A percentile compares a stretch with the other conserved stretches of the same genome.
Evolutionary conservation across 2,113 vertebrate species (phyloP).

Genomic region (Thamnophis sirtalis): DNA sequence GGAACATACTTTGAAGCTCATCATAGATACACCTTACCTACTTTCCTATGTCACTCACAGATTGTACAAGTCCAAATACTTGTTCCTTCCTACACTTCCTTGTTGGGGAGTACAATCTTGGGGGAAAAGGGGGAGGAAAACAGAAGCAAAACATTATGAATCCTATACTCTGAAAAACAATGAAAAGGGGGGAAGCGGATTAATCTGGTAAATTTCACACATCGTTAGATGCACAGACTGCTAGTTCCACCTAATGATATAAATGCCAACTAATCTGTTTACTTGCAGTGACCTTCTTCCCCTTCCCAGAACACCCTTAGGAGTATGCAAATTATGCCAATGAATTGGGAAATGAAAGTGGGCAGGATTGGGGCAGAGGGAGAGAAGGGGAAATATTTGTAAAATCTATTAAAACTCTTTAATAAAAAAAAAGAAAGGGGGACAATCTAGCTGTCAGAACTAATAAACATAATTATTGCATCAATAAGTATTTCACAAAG

Average conservation of each 20-base stretch:
- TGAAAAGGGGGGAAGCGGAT: not conserved
- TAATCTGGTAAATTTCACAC: not conserved
- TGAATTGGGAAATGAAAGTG: not conserved
- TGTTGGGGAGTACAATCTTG: not conserved
- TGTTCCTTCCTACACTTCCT: not conserved
- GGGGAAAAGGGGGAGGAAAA: not conserved
- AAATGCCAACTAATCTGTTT: not conserved
- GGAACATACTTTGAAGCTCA: not conserved
- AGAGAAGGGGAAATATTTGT: too few species aligned
- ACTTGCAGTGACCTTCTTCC: not conserved
- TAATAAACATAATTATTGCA: constrained; percentile 64
- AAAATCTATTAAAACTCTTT: too few species aligned
- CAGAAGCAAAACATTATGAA: not conserved
- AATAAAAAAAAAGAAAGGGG: not conserved
- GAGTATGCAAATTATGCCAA: not conserved
- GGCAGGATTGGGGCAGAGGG: too few species aligned
- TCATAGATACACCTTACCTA: not conserved
- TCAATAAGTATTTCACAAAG: constrained; percentile 63
- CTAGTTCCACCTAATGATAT: not conserved
- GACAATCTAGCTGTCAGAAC: constrained; percentile 56
- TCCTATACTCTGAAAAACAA: not conserved
- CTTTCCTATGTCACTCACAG: not conserved
- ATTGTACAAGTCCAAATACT: not conserved
- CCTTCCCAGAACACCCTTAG: not conserved
- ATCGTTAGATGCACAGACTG: not conserved